Base-by-base conservation (phyloP, 2,797 vertebrate species). In the Babyrousa celebensis region DNA sequence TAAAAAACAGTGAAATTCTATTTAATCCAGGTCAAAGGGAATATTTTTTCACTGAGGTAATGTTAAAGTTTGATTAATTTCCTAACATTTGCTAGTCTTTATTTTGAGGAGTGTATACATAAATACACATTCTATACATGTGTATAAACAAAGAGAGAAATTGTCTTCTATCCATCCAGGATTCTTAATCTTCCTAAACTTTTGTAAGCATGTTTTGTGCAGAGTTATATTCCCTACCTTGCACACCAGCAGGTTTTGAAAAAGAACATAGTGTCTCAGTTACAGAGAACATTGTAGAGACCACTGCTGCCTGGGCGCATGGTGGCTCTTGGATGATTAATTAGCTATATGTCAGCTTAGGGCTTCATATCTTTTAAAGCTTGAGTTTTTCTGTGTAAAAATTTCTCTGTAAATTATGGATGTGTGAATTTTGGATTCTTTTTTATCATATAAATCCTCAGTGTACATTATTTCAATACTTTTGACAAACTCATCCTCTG, bases 1-100 rank as follows among this genome's bases (percentile, higher is more conserved):
- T 58, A 71, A 36, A 58, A 71, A 78, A 27, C 29, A 83, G 56
- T 48, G 40, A 90, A 17, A 36, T 88, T 23, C 36, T 83, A 36
- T 78, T 58, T 84, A 91, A 87, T 71, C 32, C 36, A 36, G 12
- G 17, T 84, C 8, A 25, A 84, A 6, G 12, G 2, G 9, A 65
- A 83, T 62, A 12, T 32, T 12, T 75, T 91, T 88, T 12, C 15
- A 54, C 12, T 86, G n/a, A 71, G 32, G 40, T 14, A 70, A 15
- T 70, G 65, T 83, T 74, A 48, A 78, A 89, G 60, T 36, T 91
- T 16, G 7, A 63, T 88, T 77, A 67, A 40, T 95, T 92, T 65
- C 27, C 58, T 84, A 23, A 62, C 29, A 54, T 17, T 36, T 85
- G 7, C 4, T 5, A n/a, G 43, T 58, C 68, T 82, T 60, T 48